These are phyloP conservation scores for Colletes collaris DNA, from an alignment of 2,888 invertebrate genomes.

Conservation along the genomic window DNA sequence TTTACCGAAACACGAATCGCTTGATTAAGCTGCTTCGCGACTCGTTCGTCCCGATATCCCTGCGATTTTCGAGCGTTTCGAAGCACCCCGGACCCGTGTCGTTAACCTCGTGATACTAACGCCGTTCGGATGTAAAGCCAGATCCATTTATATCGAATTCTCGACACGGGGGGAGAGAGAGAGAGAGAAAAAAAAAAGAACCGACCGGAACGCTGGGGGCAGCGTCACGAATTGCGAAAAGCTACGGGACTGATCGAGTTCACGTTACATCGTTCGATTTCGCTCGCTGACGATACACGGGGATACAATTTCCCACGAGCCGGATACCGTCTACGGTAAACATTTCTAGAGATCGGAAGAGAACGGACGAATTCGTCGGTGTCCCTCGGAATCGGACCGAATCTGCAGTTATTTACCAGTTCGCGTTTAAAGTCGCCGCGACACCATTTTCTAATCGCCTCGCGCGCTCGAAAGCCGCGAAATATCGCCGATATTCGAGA, in stretches of 20 bases:
- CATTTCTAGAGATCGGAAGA: not conserved
- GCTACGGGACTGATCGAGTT: slow-evolving; percentile 15
- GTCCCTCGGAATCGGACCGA: not conserved
- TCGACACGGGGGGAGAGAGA: not conserved
- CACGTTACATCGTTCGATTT: slow-evolving; percentile 27
- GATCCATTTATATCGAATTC: slow-evolving; percentile 28
- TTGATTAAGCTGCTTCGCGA: slow-evolving; percentile 62
- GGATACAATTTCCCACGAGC: slow-evolving; percentile 14
- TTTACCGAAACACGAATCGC: slow-evolving; percentile 53
- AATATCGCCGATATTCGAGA: no score
- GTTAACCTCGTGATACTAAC: slow-evolving; percentile 14
- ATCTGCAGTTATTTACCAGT: not conserved
- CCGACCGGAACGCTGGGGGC: slow-evolving; percentile 13
- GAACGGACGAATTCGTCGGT: no score
- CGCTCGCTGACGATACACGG: slow-evolving; percentile 4
- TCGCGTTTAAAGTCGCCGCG: no score
- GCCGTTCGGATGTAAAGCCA: slow-evolving; percentile 23
- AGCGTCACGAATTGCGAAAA: slow-evolving; percentile 21
- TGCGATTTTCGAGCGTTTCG: slow-evolving; percentile 43
- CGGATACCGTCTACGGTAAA: slow-evolving; percentile 5
- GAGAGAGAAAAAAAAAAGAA: not conserved
- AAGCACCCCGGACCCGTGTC: slow-evolving; percentile 1
- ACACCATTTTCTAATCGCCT: no score
- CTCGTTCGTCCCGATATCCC: slow-evolving; percentile 37
- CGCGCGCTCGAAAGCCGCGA: no score